phyloP scores from a whole-genome alignment of 2,113 vertebrate genomes.

The Silurus asotus region DNA sequence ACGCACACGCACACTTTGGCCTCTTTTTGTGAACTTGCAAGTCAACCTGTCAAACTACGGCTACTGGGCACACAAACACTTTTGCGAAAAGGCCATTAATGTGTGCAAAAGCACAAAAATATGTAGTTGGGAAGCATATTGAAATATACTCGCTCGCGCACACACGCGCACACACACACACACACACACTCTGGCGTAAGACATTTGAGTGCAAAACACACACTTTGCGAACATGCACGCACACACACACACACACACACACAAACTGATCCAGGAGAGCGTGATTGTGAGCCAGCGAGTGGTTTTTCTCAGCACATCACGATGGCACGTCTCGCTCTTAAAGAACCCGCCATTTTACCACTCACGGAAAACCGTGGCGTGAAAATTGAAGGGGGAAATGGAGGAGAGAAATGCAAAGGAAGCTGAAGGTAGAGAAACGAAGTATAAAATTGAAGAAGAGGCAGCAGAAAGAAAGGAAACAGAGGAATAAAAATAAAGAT shows the following conservation, averaged over 20 bases:
- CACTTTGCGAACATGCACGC: not conserved
- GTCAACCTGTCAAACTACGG: constrained; percentile 7
- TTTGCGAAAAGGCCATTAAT: not conserved
- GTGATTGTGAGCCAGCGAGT: constrained; percentile 12
- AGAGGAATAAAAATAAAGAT: not conserved
- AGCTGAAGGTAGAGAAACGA: not conserved
- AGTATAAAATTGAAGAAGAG: not conserved
- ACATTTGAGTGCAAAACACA: constrained; percentile 11
- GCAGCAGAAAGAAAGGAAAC: not conserved
- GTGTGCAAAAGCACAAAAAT: not conserved
- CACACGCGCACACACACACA: not conserved
- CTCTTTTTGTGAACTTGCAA: constrained; percentile 24
- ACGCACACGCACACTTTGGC: not conserved
- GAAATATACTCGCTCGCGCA: not conserved
- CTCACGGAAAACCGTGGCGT: constrained; percentile 13
- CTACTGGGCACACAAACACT: not conserved
- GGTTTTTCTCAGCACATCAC: constrained; percentile 11
- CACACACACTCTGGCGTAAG: not conserved
- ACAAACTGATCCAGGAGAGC: constrained; percentile 20
- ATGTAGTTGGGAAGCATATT: not conserved
- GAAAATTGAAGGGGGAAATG: constrained; percentile 26
- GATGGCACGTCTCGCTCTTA: constrained; percentile 23
- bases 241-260: constrained; percentile 22
- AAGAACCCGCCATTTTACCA: constrained; percentile 28
- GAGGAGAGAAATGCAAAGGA: not conserved